A percentile compares a stretch with the other conserved stretches of the same genome.
These are phyloP conservation scores for Microctenopoma lineatum DNA, from an alignment of 2,797 vertebrate species.

Conservation along the genomic window DNA sequence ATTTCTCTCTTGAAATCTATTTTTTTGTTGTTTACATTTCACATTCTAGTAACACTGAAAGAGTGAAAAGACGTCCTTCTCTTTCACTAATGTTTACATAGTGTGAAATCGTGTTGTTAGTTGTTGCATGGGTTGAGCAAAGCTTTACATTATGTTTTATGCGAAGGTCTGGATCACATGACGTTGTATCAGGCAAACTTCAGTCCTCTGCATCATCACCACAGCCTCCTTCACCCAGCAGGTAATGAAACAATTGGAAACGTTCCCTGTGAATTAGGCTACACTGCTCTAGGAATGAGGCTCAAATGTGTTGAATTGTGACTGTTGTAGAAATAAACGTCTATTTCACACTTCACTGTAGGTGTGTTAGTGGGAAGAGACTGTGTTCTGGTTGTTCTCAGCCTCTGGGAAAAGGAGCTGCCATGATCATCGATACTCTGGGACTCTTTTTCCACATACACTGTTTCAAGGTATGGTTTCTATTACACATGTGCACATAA, in stretches of 20 bases:
- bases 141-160: neutral
- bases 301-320: no score
- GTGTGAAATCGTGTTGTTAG: neutral
- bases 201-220: slow-evolving; percentile 79
- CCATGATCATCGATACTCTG: slow-evolving; percentile 97
- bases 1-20: neutral
- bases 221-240: slow-evolving; percentile 90
- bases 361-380: slow-evolving; percentile 95
- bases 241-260: slow-evolving; percentile 74
- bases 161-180: slow-evolving; percentile 88
- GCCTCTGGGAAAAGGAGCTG: slow-evolving; percentile 94
- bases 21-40: neutral
- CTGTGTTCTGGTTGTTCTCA: slow-evolving; percentile 92
- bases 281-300: neutral
- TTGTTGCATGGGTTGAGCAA: neutral
- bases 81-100: no score
- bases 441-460: slow-evolving; percentile 95
- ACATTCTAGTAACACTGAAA: neutral
- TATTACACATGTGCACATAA: neutral
- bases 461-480: slow-evolving; percentile 90
- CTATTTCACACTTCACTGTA: slow-evolving; percentile 54
- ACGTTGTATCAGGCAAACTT: slow-evolving; percentile 83
- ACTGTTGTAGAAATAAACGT: neutral
- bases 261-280: no score
- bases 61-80: neutral